These are phyloP conservation scores for Erannis defoliaria DNA, from an alignment of 2,888 invertebrate species.

Conservation along the genomic window DNA sequence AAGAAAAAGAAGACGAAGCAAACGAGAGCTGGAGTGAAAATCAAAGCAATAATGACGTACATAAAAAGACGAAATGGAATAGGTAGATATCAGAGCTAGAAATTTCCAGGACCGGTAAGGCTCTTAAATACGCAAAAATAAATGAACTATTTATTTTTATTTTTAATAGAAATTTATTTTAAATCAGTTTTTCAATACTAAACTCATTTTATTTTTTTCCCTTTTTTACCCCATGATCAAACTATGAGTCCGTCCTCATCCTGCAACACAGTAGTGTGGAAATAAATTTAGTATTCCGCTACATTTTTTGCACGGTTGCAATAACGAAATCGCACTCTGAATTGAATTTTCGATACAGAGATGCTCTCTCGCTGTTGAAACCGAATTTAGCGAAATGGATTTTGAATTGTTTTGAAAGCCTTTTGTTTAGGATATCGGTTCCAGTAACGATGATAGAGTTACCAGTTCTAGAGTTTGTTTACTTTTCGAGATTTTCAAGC, in stretches of 20 bases:
- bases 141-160: too few species aligned
- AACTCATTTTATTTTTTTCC: not conserved
- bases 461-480: conserved; percentile 8
- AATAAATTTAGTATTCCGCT: conserved; percentile 42
- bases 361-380: conserved; percentile 29
- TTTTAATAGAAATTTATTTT: too few species aligned
- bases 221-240: not conserved
- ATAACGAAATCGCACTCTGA: conserved; percentile 26
- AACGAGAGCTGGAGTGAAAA: too few species aligned
- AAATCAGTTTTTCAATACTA: too few species aligned
- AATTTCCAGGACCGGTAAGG: too few species aligned
- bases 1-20: too few species aligned
- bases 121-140: too few species aligned
- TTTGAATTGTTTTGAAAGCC: conserved; percentile 27
- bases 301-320: conserved; percentile 37
- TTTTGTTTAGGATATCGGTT: conserved; percentile 22
- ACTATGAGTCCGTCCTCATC: conserved; percentile 28
- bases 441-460: conserved; percentile 14
- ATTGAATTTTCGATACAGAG: conserved; percentile 29
- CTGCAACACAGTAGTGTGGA: conserved; percentile 48
- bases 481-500: conserved; percentile 3
- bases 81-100: too few species aligned
- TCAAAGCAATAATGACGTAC: too few species aligned
- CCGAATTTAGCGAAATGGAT: conserved; percentile 21
- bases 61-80: too few species aligned